Evolutionary conservation across 1,140 invertebrate species (phyloP).

Genomic region (Lepidurus packardi): DNA sequence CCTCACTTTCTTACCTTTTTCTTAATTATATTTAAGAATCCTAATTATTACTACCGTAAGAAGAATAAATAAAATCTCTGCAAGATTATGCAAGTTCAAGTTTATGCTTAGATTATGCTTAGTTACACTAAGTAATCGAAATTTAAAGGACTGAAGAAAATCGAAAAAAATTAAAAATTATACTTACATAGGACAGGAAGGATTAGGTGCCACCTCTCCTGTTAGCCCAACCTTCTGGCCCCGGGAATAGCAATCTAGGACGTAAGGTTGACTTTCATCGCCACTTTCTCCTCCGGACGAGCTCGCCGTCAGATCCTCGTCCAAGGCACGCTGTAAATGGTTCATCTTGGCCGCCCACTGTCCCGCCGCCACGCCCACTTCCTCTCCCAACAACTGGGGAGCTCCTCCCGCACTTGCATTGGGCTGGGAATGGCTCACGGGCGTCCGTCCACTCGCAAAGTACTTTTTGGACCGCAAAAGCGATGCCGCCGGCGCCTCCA

Average conservation of each 20-base stretch:
- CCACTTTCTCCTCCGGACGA: conserved; percentile 89
- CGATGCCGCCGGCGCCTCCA: conserved; percentile 46
- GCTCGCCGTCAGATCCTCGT: conserved; percentile 87
- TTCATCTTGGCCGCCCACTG: conserved; percentile 62
- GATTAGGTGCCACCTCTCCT: neutral
- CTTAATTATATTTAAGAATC: no score
- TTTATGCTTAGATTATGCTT: no score
- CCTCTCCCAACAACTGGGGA: conserved; percentile 39
- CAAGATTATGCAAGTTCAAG: no score
- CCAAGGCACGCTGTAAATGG: conserved; percentile 64
- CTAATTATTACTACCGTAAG: no score
- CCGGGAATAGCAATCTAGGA: conserved; percentile 29
- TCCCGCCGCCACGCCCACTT: conserved; percentile 48
- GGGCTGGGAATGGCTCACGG: conserved; percentile 33
- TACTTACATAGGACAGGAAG: neutral
- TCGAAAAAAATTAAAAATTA: neutral
- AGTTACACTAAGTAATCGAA: no score
- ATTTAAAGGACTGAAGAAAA: no score
- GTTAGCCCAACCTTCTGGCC: neutral
- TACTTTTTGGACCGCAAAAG: conserved; percentile 30
- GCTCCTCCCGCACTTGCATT: conserved; percentile 37
- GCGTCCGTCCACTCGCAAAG: conserved; percentile 30
- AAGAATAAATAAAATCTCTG: no score
- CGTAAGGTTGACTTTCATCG: conserved; percentile 67
- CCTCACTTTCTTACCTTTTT: neutral